Evolutionary conservation across 2,113 vertebrate species (phyloP), one percentile per base, ranked within the genome.

Genomic region (Lipotes vexillifer): DNA sequence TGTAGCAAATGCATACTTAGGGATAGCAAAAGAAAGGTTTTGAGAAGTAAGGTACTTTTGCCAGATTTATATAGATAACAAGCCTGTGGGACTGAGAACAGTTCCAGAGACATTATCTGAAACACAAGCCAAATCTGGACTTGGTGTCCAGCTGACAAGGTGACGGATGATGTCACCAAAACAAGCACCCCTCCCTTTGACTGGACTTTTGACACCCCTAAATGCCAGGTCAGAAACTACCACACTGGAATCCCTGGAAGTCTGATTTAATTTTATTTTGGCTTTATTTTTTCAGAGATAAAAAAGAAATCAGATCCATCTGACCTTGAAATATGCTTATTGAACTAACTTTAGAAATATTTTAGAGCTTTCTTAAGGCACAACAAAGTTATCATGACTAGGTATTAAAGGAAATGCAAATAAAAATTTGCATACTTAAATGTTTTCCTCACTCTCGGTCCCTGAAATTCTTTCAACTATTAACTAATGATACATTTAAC

Each of bases 251-350:
- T 66, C 9, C 31, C 17, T 5, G 21, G 80, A 80, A 59, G 31
- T 18, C 31, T 75, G 38, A 57, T 90, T 94, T 77, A 89, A 88
- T 94, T 92, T 87, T 80, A 96, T 93, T 83, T 78, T 77, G 59
- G 6, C 88, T 95, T 95, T 90, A 88, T 61, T 89, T 87, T 90
- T 68, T 20, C 21, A 75, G 27, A 6, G 33, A 71, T 46, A 84
- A 92, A 75, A 92, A 96, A n/a, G 38, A 94, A 97, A 94, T 96
- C 80, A 81, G 49, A 94, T 84, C 4, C 17, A 86, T 66, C 21
- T 87, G 46, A 72, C 23, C 12, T 78, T 55, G 38, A 96, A 93
- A 88, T 95, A 93, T 44, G 93, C 61, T 85, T 88, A 97, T 18
- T 72, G 41, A 97, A 93, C 38, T 85, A 75, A 69, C 65, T 91